A percentile compares a stretch with the other conserved stretches of the same genome.
Evolutionary conservation across 2,888 invertebrate species (phyloP).

Genomic region (Rotaria sp.): DNA sequence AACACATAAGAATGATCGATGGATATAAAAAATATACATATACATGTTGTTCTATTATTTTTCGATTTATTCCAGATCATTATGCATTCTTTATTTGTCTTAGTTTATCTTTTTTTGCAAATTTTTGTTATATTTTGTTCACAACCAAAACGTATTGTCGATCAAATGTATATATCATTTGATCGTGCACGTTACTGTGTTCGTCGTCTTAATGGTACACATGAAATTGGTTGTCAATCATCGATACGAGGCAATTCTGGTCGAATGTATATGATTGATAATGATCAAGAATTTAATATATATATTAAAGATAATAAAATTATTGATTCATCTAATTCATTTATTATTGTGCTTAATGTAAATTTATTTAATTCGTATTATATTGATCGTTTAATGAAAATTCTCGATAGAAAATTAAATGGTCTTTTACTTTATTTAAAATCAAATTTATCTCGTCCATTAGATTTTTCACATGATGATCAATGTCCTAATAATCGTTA

Average conservation of each 20-base stretch:
- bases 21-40: too few relatives aligned
- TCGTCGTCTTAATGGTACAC: constrained; percentile 33
- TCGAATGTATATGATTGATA: constrained; percentile 21
- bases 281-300: background rate
- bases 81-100: background rate
- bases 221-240: constrained; percentile 19
- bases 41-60: background rate
- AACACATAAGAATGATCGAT: background rate
- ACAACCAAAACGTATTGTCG: background rate
- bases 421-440: background rate
- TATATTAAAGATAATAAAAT: background rate
- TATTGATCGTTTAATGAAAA: background rate
- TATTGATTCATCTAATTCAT: background rate
- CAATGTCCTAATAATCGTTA: constrained; percentile 8
- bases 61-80: background rate
- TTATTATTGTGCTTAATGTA: background rate
- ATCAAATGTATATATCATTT: background rate
- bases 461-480: background rate
- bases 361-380: background rate
- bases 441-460: background rate
- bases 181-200: constrained; percentile 6
- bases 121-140: background rate
- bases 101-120: background rate
- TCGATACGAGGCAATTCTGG: background rate
- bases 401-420: background rate